Percentiles rank a stretch among this genome's conserved stretches.
These are phyloP conservation scores for Amaurobius ferox DNA, from an alignment of 2,888 invertebrate genomes.

Conservation along the genomic window DNA sequence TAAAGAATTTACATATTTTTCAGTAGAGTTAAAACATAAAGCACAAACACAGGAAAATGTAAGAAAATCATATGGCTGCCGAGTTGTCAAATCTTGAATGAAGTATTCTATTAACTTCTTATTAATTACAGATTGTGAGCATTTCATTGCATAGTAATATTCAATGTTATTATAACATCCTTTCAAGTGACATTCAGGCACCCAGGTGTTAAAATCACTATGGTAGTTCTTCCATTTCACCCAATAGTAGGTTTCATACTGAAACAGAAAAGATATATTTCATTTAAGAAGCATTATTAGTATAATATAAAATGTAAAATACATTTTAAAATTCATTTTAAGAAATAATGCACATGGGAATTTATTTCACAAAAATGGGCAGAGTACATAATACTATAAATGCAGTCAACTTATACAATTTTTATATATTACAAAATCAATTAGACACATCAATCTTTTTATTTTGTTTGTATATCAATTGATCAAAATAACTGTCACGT, in stretches of 20 bases:
- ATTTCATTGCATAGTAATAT: slow-evolving; percentile 28
- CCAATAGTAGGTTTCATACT: slow-evolving; percentile 81
- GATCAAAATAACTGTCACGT: too few relatives aligned
- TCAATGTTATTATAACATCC: slow-evolving; percentile 30
- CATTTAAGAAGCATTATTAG: too few relatives aligned
- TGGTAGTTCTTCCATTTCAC: slow-evolving; percentile 93
- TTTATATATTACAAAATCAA: too few relatives aligned
- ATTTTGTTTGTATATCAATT: too few relatives aligned
- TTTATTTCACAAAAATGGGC: too few relatives aligned
- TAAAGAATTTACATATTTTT: background rate
- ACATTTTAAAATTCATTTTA: too few relatives aligned
- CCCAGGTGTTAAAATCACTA: slow-evolving; percentile 88
- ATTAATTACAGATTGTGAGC: background rate
- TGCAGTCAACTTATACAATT: too few relatives aligned
- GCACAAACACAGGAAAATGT: slow-evolving; percentile 18
- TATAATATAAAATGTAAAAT: too few relatives aligned
- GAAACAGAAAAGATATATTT: background rate
- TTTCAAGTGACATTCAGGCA: slow-evolving; percentile 85
- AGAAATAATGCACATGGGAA: too few relatives aligned
- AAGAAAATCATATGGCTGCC: slow-evolving; percentile 25
- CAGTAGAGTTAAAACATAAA: background rate
- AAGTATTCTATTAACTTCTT: slow-evolving; percentile 10
- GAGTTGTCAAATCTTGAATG: slow-evolving; percentile 20
- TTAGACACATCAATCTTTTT: too few relatives aligned
- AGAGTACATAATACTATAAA: too few relatives aligned